Percentiles rank a stretch among this genome's conserved stretches.
phyloP scores from a whole-genome alignment of 2,888 invertebrate species.

The Monochamus alternatus region DNA sequence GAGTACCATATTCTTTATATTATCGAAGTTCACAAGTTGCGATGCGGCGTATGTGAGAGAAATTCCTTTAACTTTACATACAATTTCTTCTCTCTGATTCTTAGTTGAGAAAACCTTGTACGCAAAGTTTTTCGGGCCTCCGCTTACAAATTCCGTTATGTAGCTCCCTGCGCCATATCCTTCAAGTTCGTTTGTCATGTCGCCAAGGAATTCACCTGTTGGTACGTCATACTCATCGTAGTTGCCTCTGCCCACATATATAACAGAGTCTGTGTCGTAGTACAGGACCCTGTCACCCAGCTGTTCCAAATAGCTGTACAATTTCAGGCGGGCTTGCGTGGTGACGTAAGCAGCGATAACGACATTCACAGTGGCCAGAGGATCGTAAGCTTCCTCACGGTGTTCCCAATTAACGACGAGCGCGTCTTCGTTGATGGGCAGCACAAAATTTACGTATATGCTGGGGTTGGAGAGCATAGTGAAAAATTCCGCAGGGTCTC shows the following conservation, averaged over 20 bases:
- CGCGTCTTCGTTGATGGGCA: not conserved
- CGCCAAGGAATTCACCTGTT: slow-evolving; percentile 63
- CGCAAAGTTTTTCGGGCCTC: slow-evolving; percentile 65
- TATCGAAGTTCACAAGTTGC: slow-evolving; percentile 31
- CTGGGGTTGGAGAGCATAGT: not conserved
- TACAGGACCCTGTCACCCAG: slow-evolving; percentile 50
- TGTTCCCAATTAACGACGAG: not conserved
- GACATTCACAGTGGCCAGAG: not conserved
- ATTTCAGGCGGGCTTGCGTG: too few species aligned
- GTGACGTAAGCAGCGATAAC: not conserved
- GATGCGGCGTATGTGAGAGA: slow-evolving; percentile 11
- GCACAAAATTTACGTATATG: not conserved
- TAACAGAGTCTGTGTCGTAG: too few species aligned
- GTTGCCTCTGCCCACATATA: too few species aligned
- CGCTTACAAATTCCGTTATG: slow-evolving; percentile 62
- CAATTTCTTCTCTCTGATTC: slow-evolving; percentile 12
- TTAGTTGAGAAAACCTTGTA: slow-evolving; percentile 51
- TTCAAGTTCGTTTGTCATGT: slow-evolving; percentile 64
- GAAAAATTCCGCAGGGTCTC: not conserved
- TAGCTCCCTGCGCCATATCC: slow-evolving; percentile 58
- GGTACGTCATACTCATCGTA: slow-evolving; percentile 21
- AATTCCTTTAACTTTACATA: slow-evolving; percentile 38
- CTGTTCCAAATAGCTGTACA: too few species aligned
- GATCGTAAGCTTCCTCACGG: not conserved
- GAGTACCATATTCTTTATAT: not conserved